Evolutionary conservation across 1,140 invertebrate species (phyloP).

Genomic region (Solenopsis fugax): DNA sequence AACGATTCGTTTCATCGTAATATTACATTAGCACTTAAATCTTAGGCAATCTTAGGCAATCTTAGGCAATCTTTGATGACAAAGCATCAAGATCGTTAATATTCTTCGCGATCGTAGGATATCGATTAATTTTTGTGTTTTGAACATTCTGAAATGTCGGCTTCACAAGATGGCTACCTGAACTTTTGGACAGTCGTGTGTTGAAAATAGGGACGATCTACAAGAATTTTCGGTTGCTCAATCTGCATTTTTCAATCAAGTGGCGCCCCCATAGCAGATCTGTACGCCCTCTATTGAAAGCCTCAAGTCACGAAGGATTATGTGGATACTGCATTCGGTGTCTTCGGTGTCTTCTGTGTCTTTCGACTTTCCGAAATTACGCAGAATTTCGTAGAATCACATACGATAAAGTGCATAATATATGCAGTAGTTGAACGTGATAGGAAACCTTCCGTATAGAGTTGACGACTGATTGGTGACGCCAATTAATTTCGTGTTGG

Average conservation of each 20-base stretch:
- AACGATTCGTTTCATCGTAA: not conserved
- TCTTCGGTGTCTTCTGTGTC: conserved; percentile 23
- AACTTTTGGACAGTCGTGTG: not conserved
- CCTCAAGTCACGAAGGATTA: not conserved
- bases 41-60: not conserved
- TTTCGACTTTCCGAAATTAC: no score
- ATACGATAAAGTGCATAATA: not conserved
- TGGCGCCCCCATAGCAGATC: conserved; percentile 12
- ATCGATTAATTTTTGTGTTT: not conserved
- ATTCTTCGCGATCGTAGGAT: no score
- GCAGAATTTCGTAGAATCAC: not conserved
- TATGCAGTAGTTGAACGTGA: not conserved
- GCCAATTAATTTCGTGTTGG: not conserved
- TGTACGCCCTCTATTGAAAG: not conserved
- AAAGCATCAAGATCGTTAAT: no score
- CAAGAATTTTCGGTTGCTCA: not conserved
- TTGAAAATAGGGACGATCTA: not conserved
- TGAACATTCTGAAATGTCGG: not conserved
- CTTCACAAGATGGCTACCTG: not conserved
- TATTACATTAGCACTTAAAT: not conserved
- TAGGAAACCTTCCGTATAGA: not conserved
- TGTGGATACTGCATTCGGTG: not conserved
- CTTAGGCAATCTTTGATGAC: no score
- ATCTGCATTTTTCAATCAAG: conserved; percentile 10
- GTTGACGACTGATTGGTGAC: not conserved